These are phyloP conservation scores for Hylyphantes graminicola DNA, from an alignment of 1,140 invertebrate genomes.

Conservation along the genomic window DNA sequence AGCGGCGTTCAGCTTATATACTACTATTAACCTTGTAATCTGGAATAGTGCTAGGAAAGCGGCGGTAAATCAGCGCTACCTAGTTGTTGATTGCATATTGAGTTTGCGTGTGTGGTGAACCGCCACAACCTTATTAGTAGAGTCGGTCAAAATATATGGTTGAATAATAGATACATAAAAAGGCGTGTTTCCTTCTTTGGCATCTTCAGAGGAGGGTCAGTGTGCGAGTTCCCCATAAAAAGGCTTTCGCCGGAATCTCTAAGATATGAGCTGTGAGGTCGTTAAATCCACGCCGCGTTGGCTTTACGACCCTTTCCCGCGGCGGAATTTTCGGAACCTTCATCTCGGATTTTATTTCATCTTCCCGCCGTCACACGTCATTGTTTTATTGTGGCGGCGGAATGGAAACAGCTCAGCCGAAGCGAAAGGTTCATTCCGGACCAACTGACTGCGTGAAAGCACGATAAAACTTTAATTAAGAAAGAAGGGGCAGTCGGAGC, in stretches of 20 bases:
- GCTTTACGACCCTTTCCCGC: conserved; percentile 38
- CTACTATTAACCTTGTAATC: too few species aligned
- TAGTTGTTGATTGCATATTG: too few species aligned
- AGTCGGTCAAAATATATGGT: too few species aligned
- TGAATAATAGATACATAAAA: too few species aligned
- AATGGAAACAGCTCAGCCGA: conserved; percentile 33
- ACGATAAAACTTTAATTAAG: background rate
- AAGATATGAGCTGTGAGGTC: conserved; percentile 57
- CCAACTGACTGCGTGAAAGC: background rate
- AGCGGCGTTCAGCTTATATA: too few species aligned
- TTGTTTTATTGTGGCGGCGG: conserved; percentile 55
- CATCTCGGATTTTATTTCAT: conserved; percentile 59
- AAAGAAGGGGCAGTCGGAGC: too few species aligned
- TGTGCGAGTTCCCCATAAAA: conserved; percentile 14
- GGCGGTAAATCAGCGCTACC: too few species aligned
- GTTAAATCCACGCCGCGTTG: conserved; percentile 55
- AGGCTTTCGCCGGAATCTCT: conserved; percentile 45
- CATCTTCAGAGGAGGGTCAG: background rate
- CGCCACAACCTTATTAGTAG: too few species aligned
- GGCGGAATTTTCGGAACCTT: conserved; percentile 57
- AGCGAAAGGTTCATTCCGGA: conserved; percentile 4
- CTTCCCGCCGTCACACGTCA: conserved; percentile 55
- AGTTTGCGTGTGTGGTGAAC: too few species aligned
- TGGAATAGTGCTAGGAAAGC: too few species aligned
- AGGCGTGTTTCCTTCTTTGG: too few species aligned